These are phyloP conservation scores for Neomorphus geoffroyi DNA, from an alignment of 2,797 vertebrate species.

Conservation along the genomic window DNA sequence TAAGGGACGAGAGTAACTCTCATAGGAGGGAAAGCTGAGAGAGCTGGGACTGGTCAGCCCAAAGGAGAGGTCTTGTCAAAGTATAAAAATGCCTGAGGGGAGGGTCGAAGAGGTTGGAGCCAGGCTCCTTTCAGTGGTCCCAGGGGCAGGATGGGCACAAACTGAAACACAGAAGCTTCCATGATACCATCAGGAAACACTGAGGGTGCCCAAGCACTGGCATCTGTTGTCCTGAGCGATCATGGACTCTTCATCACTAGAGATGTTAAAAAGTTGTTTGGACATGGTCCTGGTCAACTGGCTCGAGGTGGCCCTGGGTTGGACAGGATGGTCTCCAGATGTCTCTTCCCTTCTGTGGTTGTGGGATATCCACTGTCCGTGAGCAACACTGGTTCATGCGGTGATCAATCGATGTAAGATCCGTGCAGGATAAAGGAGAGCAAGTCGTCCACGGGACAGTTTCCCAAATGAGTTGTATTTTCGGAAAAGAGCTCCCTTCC, in stretches of 20 bases:
- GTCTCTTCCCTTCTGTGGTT: neutral
- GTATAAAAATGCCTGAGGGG: too few relatives aligned
- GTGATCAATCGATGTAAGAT: neutral
- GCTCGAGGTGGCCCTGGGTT: neutral
- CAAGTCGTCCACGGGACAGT: neutral
- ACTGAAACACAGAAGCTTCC: neutral
- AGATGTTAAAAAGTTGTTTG: neutral
- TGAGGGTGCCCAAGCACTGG: neutral
- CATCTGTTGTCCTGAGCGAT: neutral
- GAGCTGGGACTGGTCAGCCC: too few relatives aligned
- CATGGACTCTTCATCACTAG: neutral
- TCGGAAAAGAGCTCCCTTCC: neutral
- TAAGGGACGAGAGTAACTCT: too few relatives aligned
- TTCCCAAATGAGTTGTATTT: neutral
- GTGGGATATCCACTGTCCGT: neutral
- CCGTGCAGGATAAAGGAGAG: neutral
- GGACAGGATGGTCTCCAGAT: too few relatives aligned
- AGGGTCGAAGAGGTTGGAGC: neutral
- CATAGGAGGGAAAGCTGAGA: too few relatives aligned
- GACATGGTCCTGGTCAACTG: neutral
- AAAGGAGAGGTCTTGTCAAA: too few relatives aligned
- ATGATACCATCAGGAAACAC: neutral
- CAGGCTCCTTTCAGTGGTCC: neutral
- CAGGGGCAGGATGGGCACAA: neutral
- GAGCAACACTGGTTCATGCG: fast-evolving